A percentile compares a stretch with the other conserved stretches of the same genome.
phyloP scores from a whole-genome alignment of 2,797 vertebrate species.

The Helicolenus hilgendorfi region DNA sequence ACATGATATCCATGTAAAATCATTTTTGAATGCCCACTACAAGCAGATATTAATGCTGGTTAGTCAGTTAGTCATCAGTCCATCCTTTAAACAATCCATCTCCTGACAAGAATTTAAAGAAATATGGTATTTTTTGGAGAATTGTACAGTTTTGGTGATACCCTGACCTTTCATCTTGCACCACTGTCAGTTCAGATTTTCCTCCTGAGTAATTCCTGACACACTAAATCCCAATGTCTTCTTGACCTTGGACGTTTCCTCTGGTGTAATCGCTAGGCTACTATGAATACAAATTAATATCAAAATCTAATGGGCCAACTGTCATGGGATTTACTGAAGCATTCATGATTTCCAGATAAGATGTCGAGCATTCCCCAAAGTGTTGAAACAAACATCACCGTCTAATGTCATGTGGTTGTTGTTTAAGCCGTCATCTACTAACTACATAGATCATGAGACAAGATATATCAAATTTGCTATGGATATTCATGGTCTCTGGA shows the following conservation, averaged over 20 bases:
- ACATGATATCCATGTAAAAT: background rate
- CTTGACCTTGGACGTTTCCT: conserved; percentile 34
- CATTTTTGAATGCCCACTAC: background rate
- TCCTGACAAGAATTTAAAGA: background rate
- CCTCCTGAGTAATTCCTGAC: conserved; percentile 7
- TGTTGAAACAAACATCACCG: conserved; percentile 8
- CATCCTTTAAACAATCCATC: background rate
- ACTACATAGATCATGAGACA: background rate
- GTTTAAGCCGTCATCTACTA: background rate
- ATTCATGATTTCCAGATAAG: conserved; percentile 5
- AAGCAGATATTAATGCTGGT: background rate
- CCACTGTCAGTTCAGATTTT: conserved; percentile 40
- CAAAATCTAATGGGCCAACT: conserved; percentile 25
- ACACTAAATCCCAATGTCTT: conserved; percentile 19
- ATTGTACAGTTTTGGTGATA: background rate
- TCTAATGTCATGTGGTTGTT: background rate
- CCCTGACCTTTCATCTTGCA: conserved; percentile 24
- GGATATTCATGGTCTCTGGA: background rate
- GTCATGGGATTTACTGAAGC: conserved; percentile 7
- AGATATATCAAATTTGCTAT: background rate
- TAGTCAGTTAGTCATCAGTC: conserved; percentile 12
- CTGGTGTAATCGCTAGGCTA: conserved; percentile 1
- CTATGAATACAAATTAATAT: conserved; percentile 37
- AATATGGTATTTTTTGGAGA: background rate
- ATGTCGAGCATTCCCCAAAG: background rate